Evolutionary conservation across 1,140 invertebrate genomes (phyloP), one percentile per base, ranked within the genome.

Genomic region (Psilanteris sp.): DNA sequence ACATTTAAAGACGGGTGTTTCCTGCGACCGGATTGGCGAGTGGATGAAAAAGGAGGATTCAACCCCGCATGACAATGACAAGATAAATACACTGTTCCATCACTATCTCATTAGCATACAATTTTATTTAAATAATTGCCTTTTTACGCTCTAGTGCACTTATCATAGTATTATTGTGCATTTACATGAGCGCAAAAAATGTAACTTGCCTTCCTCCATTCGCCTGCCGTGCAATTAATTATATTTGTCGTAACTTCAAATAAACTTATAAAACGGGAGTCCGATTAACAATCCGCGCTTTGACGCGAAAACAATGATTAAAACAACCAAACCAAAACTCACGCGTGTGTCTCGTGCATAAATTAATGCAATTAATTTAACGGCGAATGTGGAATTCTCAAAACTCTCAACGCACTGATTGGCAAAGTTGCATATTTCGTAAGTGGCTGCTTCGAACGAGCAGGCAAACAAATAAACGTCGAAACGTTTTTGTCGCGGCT

Each of bases 1-100:
- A 59, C 59, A 62, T 67, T 74, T 74, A 43, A 62, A 62, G 55
- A 67, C 48, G 22, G 24, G 10, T 27, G 64, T 41, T 50, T 55
- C 22, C 22, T 6, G 15, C 18, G 62, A 44, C 6, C 5, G 29
- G 41, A 41, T 48, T 46, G 31, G 36, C 36, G 11, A 32, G 15
- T 14, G 18, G 1, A 46, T 6, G 26, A 37, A 20, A 48, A 20
- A 57, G 31, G 10, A 41, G 36, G 32, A 61, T 34, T 31, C 31
- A 7, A 54, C 5, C 15, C 39, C 6, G 46, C 46, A 62, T 71
- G 67, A 55, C 48, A 61, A 54, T 62, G 55, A 61, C 22, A 52
- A 52, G 31, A 52, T 59, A 70, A 70, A 52, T 61, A 59, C 27
- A 36, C 13, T n/a, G 41, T 46, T 48, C 16, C 20, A 36, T 48